These are phyloP conservation scores for Stegastes partitus DNA, from an alignment of 2,113 vertebrate genomes.

Conservation along the genomic window DNA sequence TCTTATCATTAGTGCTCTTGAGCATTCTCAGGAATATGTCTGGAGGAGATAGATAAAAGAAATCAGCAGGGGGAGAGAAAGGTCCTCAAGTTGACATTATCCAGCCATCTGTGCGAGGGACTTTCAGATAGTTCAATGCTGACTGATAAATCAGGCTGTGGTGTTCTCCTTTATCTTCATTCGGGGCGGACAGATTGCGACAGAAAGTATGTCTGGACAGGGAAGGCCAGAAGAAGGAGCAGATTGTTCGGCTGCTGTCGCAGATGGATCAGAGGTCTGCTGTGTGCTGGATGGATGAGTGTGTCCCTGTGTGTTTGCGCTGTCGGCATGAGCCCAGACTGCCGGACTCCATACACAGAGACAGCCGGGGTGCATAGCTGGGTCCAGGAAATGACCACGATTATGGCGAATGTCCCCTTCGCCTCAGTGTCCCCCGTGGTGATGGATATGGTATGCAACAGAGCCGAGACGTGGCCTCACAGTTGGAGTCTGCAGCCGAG, in stretches of 20 bases:
- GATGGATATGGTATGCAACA: conserved; percentile 76
- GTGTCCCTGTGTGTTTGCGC: conserved; percentile 70
- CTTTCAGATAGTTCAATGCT: conserved; percentile 77
- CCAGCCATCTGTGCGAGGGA: conserved; percentile 81
- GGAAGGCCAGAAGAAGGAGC: conserved; percentile 81
- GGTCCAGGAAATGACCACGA: conserved; percentile 76
- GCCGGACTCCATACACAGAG: conserved; percentile 76
- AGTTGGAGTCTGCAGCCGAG: conserved; percentile 7
- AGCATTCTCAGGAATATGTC: conserved; percentile 61
- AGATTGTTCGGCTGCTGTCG: conserved; percentile 80
- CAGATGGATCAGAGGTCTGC: conserved; percentile 70
- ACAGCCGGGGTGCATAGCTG: conserved; percentile 53
- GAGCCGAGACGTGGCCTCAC: conserved; percentile 32
- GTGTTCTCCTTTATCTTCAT: conserved; percentile 87
- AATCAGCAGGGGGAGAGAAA: conserved; percentile 38
- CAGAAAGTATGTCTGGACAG: conserved; percentile 79
- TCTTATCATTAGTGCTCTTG: conserved; percentile 60
- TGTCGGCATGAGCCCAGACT: conserved; percentile 75
- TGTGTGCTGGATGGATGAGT: conserved; percentile 72
- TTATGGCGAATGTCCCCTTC: conserved; percentile 70
- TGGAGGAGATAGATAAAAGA: conserved; percentile 71
- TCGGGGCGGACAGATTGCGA: conserved; percentile 73
- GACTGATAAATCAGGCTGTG: conserved; percentile 85
- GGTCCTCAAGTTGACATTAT: conserved; percentile 81
- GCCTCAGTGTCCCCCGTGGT: conserved; percentile 51